Conservation (phyloP, 64 coral and sea anemone species). For the Montipora foliosa region DNA sequence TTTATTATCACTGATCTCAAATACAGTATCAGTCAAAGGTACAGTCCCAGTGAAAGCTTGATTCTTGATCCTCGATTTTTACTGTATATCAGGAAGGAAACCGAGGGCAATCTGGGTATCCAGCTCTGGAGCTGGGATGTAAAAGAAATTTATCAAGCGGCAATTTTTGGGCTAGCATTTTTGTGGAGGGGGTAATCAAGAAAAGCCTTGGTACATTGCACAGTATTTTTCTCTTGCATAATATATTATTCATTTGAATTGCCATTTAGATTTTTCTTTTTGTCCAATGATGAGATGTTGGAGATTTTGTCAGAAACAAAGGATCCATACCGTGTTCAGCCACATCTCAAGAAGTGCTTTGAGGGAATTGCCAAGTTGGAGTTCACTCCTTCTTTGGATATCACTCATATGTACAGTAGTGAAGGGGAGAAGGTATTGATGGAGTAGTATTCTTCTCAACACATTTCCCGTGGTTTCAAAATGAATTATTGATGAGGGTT, state of each 20-base stretch:
- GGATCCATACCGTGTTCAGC: slow-evolving; percentile 97
- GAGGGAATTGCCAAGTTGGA: slow-evolving; percentile 98
- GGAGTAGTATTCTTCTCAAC: neutral
- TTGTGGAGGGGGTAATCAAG: too few relatives aligned
- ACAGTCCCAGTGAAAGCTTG: too few relatives aligned
- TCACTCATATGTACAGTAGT: slow-evolving; percentile 97
- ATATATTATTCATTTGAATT: neutral
- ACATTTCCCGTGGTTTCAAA: neutral
- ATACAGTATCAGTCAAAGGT: too few relatives aligned
- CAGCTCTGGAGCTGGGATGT: too few relatives aligned
- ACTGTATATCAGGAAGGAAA: too few relatives aligned
- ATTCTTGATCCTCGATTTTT: too few relatives aligned
- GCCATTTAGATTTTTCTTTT: slow-evolving; percentile 90
- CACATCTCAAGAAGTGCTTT: slow-evolving; percentile 99
- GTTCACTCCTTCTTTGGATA: slow-evolving; percentile 89
- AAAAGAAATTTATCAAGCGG: too few relatives aligned
- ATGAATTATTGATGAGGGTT: too few relatives aligned
- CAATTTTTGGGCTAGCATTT: too few relatives aligned
- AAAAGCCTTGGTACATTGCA: too few relatives aligned
- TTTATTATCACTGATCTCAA: too few relatives aligned
- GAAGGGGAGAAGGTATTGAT: slow-evolving; percentile 93
- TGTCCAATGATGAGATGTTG: slow-evolving; percentile 99
- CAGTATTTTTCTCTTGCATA: neutral
- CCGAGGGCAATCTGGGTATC: too few relatives aligned
- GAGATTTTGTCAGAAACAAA: slow-evolving; percentile 99